Conservation (phyloP, 2,888 invertebrate species). For the Tipula confusa region DNA sequence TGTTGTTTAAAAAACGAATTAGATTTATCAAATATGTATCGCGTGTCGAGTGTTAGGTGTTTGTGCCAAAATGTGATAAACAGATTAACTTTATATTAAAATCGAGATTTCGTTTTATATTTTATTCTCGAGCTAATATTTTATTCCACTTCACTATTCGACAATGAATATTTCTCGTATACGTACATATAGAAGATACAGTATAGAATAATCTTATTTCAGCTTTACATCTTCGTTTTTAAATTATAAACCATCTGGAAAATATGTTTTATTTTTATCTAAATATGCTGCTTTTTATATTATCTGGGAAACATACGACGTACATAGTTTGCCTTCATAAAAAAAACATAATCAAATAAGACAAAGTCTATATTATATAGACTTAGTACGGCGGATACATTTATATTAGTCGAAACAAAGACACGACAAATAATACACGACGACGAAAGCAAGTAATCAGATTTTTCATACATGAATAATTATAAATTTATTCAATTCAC, state of each 20-base stretch:
- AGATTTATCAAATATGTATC: neutral
- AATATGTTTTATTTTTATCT: slow-evolving; percentile 30
- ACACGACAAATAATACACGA: neutral
- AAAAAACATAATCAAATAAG: neutral
- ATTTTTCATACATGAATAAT: slow-evolving; percentile 20
- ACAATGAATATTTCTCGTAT: neutral
- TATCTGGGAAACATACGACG: neutral
- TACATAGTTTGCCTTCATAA: neutral
- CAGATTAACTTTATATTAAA: slow-evolving; percentile 25
- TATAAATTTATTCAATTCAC: neutral
- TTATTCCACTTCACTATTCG: neutral
- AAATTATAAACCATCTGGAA: slow-evolving; percentile 35
- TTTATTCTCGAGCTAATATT: neutral
- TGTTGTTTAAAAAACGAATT: neutral
- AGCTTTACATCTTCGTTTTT: slow-evolving; percentile 29
- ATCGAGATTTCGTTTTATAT: neutral
- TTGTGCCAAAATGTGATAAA: slow-evolving; percentile 14
- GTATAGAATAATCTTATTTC: slow-evolving; percentile 25
- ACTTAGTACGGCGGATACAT: neutral
- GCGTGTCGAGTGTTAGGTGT: neutral
- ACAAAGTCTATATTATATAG: neutral
- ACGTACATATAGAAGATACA: neutral
- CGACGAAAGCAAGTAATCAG: neutral
- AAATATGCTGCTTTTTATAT: neutral
- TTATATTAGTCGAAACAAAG: neutral